Percentiles rank a stretch among this genome's conserved stretches.
Conservation (phyloP, 2,888 invertebrate genomes). For the Willowsia nigromaculata region DNA sequence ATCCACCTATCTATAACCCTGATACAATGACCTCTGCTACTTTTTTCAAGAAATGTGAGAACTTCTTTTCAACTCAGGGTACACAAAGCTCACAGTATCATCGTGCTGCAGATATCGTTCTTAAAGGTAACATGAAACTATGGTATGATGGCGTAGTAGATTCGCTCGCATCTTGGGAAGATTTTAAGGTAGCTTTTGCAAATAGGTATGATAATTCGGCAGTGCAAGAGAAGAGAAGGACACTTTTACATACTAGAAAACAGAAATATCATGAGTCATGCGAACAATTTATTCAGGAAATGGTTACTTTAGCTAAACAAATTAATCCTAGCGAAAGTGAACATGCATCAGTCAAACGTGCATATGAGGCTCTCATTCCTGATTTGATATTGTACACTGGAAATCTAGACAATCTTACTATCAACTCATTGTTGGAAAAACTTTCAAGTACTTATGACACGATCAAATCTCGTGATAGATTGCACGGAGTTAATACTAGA, state of each 20-base stretch:
- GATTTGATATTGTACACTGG: background rate
- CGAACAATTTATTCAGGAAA: conserved; percentile 51
- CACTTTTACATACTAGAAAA: background rate
- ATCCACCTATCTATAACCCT: background rate
- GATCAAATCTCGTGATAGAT: background rate
- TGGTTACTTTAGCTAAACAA: conserved; percentile 39
- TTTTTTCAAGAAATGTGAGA: conserved; percentile 19
- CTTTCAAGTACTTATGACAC: background rate
- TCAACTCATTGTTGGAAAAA: conserved; percentile 7
- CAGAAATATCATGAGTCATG: conserved; percentile 14
- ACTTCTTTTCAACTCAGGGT: background rate
- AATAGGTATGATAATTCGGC: conserved; percentile 9
- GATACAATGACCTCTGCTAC: background rate
- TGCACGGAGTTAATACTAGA: background rate
- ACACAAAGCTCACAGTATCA: background rate
- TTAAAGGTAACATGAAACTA: conserved; percentile 1
- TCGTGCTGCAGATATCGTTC: background rate
- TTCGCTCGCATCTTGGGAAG: background rate
- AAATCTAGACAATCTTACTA: background rate
- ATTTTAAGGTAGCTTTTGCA: background rate
- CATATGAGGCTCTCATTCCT: background rate
- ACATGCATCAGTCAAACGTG: background rate
- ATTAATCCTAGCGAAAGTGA: conserved; percentile 5
- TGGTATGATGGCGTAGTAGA: conserved; percentile 18
- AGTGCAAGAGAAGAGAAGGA: conserved; percentile 1